Conservation (phyloP, 1,140 invertebrate species). For the Dendrolimus punctatus region DNA sequence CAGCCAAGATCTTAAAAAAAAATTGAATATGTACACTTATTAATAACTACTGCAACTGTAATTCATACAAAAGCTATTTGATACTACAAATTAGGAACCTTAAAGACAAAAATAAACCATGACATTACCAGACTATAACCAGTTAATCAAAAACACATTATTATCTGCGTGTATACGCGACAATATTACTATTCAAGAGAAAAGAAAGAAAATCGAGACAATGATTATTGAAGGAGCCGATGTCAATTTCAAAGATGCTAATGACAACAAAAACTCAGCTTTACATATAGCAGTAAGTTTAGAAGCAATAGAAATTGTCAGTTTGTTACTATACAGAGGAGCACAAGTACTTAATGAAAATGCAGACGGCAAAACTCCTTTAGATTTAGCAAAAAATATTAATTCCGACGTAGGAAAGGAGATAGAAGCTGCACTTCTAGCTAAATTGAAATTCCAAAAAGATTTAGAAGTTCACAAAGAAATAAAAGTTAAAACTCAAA, state of each 20-base stretch:
- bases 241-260: conserved; percentile 8
- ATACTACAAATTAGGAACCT: too few species aligned
- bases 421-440: background rate
- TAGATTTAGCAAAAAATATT: conserved; percentile 9
- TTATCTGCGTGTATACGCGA: conserved; percentile 6
- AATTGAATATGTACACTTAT: too few species aligned
- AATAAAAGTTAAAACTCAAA: background rate
- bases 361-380: conserved; percentile 3
- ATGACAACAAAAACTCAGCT: conserved; percentile 10
- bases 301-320: conserved; percentile 8
- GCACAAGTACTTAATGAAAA: conserved; percentile 1
- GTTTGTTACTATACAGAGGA: conserved; percentile 7
- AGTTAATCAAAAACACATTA: background rate
- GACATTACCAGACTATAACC: too few species aligned
- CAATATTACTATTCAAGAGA: conserved; percentile 6
- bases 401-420: conserved; percentile 7
- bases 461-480: background rate
- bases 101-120: too few species aligned
- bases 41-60: too few species aligned
- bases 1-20: too few species aligned
- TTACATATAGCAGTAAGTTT: conserved; percentile 11
- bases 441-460: too few species aligned
- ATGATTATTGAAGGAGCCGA: conserved; percentile 10
- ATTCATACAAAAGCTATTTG: too few species aligned
- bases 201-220: conserved; percentile 7